A percentile compares a stretch with the other conserved stretches of the same genome.
Conservation (phyloP, 2,797 vertebrate genomes). For the Threskiornis aethiopicus region DNA sequence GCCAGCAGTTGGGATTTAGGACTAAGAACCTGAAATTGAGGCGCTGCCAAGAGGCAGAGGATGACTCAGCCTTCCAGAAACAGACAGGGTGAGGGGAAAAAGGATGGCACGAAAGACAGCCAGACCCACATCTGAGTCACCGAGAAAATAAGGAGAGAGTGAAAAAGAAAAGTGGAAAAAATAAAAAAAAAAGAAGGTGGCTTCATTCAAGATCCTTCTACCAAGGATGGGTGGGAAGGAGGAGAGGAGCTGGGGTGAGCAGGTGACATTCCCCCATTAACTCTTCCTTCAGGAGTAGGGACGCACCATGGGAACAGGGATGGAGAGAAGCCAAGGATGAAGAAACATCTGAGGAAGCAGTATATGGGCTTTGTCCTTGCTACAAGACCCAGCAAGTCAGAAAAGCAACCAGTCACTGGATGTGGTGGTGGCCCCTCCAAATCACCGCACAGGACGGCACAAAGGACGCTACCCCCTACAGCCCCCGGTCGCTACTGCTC, state of each 20-base stretch:
- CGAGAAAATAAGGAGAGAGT: not conserved
- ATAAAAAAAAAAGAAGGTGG: too few species aligned
- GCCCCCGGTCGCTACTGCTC: slow-evolving; percentile 41
- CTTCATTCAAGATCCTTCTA: not conserved
- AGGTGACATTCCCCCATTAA: not conserved
- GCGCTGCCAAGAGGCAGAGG: not conserved
- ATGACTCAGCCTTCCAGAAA: slow-evolving; percentile 36
- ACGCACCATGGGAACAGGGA: not conserved
- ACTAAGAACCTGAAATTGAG: not conserved
- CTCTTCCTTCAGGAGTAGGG: not conserved
- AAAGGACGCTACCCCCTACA: not conserved
- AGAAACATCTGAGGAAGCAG: not conserved
- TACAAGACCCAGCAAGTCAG: not conserved
- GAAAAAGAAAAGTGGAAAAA: not conserved
- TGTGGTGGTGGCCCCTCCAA: not conserved
- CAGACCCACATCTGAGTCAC: not conserved
- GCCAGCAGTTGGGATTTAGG: not conserved
- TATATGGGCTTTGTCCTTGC: not conserved
- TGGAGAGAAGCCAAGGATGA: not conserved
- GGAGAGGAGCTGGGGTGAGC: not conserved
- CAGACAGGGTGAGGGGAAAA: not conserved
- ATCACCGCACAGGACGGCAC: accelerated
- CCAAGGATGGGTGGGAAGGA: not conserved
- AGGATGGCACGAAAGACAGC: not conserved
- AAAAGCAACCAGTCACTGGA: not conserved